Evolutionary conservation across 1,140 invertebrate genomes (phyloP), one percentile per base, ranked within the genome.

Genomic region (Conus betulinus): DNA sequence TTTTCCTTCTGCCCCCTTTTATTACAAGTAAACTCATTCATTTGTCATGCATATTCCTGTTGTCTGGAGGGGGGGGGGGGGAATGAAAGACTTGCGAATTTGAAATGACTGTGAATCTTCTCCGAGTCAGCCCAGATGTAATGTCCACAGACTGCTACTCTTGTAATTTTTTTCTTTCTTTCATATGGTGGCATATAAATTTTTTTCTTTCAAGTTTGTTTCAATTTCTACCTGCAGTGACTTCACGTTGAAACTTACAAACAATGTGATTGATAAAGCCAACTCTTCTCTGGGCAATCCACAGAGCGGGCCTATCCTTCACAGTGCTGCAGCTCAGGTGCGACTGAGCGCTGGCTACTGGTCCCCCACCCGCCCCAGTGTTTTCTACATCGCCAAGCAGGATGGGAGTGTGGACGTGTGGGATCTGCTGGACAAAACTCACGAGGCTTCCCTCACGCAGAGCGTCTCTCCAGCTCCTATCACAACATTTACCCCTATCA

Each of bases 401-500:
- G 95, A 96, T 91, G 96, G 96, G 15, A 94, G 91, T 71, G 91
- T 96, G 15, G 95, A 96, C 89, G 94, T 96, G 23, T 96, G 96
- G 96, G 96, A 96, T 91, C 90, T 96, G 11, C 88, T 96, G 52
- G 95, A 96, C 85, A 93, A 94, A 89, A 95, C 95, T 51, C 95
- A 96, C 88, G 95, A 95, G 87, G 95, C 96, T 1, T 94, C 93
- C 4, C 87, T 95, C 25, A 94, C 92, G 27, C 95, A 95, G 92
- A 95, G 92, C 87, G 94, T 95, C 3, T 95, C 95, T 7, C 90
- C 93, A 25, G 87, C 92, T 39, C 88, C 93, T 1, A 93, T 95
- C 81, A 95, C 94, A 91, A 85, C 39, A 91, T 95, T 27, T 95
- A 90, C 88, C 94, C 93, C 27, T 93, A 91, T 88, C 92, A 93